These are phyloP conservation scores for Quadriops clusia DNA, from an alignment of 2,888 invertebrate species.

Conservation along the genomic window DNA sequence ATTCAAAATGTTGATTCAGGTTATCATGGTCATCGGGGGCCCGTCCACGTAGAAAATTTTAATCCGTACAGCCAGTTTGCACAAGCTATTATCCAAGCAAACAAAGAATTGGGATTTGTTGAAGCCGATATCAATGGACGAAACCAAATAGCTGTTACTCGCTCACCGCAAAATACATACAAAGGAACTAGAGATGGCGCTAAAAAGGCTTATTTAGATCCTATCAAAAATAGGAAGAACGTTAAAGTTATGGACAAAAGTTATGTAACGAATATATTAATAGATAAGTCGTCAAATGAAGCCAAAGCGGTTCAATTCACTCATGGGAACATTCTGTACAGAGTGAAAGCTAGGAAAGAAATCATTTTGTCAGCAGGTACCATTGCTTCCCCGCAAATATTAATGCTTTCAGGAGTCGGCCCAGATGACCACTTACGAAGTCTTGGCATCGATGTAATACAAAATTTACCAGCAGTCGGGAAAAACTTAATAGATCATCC, in stretches of 20 bases:
- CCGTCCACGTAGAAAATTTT: conserved; percentile 26
- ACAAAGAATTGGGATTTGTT: conserved; percentile 43
- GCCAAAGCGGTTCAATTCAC: conserved; percentile 47
- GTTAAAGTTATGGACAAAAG: conserved; percentile 45
- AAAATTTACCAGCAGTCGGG: conserved; percentile 21
- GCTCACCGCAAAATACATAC: conserved; percentile 47
- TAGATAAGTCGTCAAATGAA: conserved; percentile 37
- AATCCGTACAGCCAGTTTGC: conserved; percentile 31
- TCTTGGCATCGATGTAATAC: conserved; percentile 18
- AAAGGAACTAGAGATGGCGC: conserved; percentile 48
- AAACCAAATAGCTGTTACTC: conserved; percentile 48
- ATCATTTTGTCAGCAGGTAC: conserved; percentile 67
- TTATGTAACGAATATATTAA: conserved; percentile 43
- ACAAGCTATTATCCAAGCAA: conserved; percentile 47
- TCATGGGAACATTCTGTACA: conserved; percentile 33
- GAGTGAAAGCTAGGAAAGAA: conserved; percentile 48
- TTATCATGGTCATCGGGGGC: conserved; percentile 32
- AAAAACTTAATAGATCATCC: conserved; percentile 21
- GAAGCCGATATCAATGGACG: conserved; percentile 52
- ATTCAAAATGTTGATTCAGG: conserved; percentile 19
- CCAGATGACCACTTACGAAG: conserved; percentile 18
- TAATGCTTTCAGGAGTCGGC: conserved; percentile 26
- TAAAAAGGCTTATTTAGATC: conserved; percentile 48
- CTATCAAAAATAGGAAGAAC: conserved; percentile 40
- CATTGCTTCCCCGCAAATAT: conserved; percentile 42